Evolutionary conservation across 2,113 vertebrate genomes (phyloP).

Genomic region (Odocoileus virginianus): DNA sequence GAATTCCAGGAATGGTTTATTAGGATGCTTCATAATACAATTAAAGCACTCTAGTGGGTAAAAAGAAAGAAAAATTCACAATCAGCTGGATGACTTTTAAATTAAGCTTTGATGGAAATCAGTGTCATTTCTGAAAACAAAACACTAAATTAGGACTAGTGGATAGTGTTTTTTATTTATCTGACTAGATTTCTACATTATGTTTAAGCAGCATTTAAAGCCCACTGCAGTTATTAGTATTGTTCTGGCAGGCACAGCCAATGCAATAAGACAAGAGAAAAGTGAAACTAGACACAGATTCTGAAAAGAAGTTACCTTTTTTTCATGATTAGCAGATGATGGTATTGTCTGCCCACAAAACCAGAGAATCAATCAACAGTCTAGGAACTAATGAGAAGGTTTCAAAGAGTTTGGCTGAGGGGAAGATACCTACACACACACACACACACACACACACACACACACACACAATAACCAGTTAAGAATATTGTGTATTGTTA

Average conservation of each 20-base stretch:
- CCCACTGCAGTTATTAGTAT: neutral
- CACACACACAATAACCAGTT: neutral
- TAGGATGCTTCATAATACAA: neutral
- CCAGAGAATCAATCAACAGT: neutral
- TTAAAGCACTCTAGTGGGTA: neutral
- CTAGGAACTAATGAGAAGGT: neutral
- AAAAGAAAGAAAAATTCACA: neutral
- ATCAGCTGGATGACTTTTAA: neutral
- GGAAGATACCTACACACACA: neutral
- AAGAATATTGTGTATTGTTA: neutral
- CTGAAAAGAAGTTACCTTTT: neutral
- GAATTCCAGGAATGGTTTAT: neutral
- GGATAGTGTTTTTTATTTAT: neutral
- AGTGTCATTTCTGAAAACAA: neutral
- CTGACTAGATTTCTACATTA: neutral
- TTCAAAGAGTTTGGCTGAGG: neutral
- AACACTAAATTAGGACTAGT: neutral
- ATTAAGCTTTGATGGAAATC: neutral
- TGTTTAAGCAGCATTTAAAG: neutral
- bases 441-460: too few species aligned
- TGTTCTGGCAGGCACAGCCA: neutral
- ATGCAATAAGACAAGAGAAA: constrained; percentile 7
- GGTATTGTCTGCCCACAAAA: neutral
- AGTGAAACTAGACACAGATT: neutral
- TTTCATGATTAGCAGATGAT: neutral